These are phyloP conservation scores for Montipora efflorescens DNA, from an alignment of 64 coral and sea anemone genomes.

Conservation along the genomic window DNA sequence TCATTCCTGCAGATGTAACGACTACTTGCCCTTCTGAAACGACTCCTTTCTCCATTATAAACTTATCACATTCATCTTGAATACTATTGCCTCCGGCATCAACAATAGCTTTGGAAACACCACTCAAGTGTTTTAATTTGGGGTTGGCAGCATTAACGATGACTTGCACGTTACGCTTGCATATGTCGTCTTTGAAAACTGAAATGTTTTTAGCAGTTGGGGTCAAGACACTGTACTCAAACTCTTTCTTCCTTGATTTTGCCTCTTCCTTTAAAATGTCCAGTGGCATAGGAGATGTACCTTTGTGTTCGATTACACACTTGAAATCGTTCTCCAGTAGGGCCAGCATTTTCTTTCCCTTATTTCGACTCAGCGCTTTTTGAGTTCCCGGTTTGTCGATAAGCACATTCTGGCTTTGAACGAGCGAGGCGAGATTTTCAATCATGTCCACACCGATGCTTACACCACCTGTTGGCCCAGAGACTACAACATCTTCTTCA, in stretches of 20 bases:
- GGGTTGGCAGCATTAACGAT: constrained; percentile 74
- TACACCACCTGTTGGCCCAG: constrained; percentile 33
- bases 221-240: constrained; percentile 6
- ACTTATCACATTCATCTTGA: constrained; percentile 63
- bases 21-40: constrained; percentile 58
- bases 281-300: background rate
- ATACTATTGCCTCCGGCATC: constrained; percentile 54
- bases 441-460: background rate
- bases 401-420: background rate
- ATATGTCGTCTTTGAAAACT: constrained; percentile 64
- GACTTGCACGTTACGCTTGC: constrained; percentile 56
- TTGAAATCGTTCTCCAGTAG: constrained; percentile 1
- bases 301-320: constrained; percentile 16
- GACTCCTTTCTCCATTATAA: background rate
- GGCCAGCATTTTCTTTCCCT: constrained; percentile 20
- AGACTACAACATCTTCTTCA: background rate
- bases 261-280: background rate
- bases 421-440: background rate
- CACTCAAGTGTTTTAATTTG: constrained; percentile 58
- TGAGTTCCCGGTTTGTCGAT: constrained; percentile 34
- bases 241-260: constrained; percentile 11
- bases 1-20: constrained; percentile 25
- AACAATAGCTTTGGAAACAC: constrained; percentile 47
- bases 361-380: constrained; percentile 8
- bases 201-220: constrained; percentile 22